Evolutionary conservation across 2,797 vertebrate genomes (phyloP).

Genomic region (Aplochiton taeniatus): DNA sequence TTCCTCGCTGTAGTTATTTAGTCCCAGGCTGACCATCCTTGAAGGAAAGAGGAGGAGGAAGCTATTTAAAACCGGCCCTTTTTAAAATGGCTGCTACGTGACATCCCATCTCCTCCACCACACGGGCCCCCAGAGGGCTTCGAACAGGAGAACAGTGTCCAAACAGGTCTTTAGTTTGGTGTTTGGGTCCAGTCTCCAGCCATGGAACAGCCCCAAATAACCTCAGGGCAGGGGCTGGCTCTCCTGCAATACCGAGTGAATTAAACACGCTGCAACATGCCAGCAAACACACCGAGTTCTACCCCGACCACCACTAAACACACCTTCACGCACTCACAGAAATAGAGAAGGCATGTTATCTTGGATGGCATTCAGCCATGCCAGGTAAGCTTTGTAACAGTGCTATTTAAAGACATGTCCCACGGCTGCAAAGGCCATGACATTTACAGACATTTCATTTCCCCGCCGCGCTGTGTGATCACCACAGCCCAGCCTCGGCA

Average conservation of each 20-base stretch:
- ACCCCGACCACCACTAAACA: neutral
- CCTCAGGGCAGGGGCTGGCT: slow-evolving; percentile 1
- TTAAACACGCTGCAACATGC: slow-evolving; percentile 1
- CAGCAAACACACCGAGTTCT: neutral
- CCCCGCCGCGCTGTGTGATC: slow-evolving; percentile 24
- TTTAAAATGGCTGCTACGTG: slow-evolving; percentile 47
- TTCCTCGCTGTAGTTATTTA: slow-evolving; percentile 45
- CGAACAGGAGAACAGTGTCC: slow-evolving; percentile 30
- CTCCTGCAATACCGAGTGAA: slow-evolving; percentile 11
- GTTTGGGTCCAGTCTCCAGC: slow-evolving; percentile 18
- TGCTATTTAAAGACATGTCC: slow-evolving; percentile 24
- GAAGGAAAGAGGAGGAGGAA: neutral
- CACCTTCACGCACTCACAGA: neutral
- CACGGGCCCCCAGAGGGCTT: slow-evolving; percentile 27
- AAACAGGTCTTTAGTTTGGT: slow-evolving; percentile 17
- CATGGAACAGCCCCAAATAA: slow-evolving; percentile 38
- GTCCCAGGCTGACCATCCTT: slow-evolving; percentile 24
- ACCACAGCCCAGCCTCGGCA: slow-evolving; percentile 14
- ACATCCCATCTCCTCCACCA: slow-evolving; percentile 19
- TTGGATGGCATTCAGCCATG: slow-evolving; percentile 4
- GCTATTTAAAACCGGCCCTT: slow-evolving; percentile 38
- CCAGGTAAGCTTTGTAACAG: slow-evolving; percentile 20
- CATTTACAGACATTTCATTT: slow-evolving; percentile 45
- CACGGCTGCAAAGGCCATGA: slow-evolving; percentile 37
- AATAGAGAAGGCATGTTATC: slow-evolving; percentile 21